Evolutionary conservation across 1,140 invertebrate species (phyloP), one percentile per base, ranked within the genome.

Genomic region (Oryzaephilus surinamensis): DNA sequence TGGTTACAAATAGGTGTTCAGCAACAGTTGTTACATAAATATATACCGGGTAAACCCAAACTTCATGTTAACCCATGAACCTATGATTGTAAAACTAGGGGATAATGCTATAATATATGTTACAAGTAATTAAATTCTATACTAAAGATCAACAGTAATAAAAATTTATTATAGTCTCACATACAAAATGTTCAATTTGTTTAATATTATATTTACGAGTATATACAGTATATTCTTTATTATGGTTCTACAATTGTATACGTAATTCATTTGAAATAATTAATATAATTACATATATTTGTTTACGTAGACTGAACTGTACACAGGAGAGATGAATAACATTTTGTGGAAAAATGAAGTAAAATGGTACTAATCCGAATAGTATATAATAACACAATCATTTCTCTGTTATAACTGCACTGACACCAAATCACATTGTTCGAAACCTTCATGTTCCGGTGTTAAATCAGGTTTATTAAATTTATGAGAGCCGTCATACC

Each of bases 371-470:
- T 21, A 20, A 6, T 12, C 12, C 15, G 7, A 34, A 28, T 4
- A 40, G 27, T 28, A 44, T 12, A 44, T 34, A 11, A 39, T 20
- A 8, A 34, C 29, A 28, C 21, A 38, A 15, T 43, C 36, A 23
- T 38, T 27, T 27, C 34, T 33, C 34, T 38, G 48, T 53, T 60
- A 60, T 60, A 60, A 58, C 24, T 57, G 55, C 12, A 60, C 56
- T 14, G 54, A 57, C 19, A 60, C 58, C 23, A 60, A 46, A 44
- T 60, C 58, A 42, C 54, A 58, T 28, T 48, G 45, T 28, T 43
- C 45, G 16, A 50, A 37, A 7, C 42, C 40, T 29, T 58, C 52
- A 18, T 45, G 41, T 27, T 58, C 52, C 1, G 47, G 49, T 11
- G 51, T 54, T 16, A 51, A 39, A 34, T 57, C 57, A 1, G 51